Conservation (phyloP, 1,140 invertebrate species). For the Frieseomelitta varia region DNA sequence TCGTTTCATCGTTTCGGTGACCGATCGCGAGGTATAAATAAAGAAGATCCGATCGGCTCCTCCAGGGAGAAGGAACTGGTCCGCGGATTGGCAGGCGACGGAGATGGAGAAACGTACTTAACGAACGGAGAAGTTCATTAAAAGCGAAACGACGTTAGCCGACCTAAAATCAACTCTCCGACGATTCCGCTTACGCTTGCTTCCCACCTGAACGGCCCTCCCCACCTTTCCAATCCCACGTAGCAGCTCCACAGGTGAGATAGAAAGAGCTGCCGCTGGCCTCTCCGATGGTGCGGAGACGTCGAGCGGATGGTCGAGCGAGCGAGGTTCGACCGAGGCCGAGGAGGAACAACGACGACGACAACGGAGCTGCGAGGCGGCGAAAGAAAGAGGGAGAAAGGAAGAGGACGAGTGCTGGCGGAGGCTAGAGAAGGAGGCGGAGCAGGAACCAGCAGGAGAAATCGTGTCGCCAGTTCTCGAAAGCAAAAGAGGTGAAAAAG, state of each 20-base stretch:
- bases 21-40: background rate
- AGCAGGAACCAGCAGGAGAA: conserved; percentile 57
- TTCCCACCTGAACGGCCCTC: conserved; percentile 41
- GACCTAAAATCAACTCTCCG: conserved; percentile 80
- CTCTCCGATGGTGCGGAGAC: conserved; percentile 6
- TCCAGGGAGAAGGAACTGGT: conserved; percentile 22
- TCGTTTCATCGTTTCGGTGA: background rate
- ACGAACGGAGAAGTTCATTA: conserved; percentile 82
- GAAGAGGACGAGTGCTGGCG: conserved; percentile 18
- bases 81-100: conserved; percentile 61
- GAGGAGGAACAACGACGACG: background rate
- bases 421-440: conserved; percentile 52
- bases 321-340: background rate
- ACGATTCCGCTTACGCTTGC: conserved; percentile 60
- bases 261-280: conserved; percentile 18
- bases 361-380: background rate
- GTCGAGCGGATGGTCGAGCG: conserved; percentile 1
- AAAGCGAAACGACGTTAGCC: conserved; percentile 82
- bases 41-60: background rate
- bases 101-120: conserved; percentile 81
- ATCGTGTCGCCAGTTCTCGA: conserved; percentile 62
- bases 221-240: background rate
- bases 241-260: conserved; percentile 58
- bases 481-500: conserved; percentile 53
- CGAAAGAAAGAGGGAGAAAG: conserved; percentile 2